Conservation (phyloP, 92 coral and sea anemone species). For the Zoanthus solanderi region DNA sequence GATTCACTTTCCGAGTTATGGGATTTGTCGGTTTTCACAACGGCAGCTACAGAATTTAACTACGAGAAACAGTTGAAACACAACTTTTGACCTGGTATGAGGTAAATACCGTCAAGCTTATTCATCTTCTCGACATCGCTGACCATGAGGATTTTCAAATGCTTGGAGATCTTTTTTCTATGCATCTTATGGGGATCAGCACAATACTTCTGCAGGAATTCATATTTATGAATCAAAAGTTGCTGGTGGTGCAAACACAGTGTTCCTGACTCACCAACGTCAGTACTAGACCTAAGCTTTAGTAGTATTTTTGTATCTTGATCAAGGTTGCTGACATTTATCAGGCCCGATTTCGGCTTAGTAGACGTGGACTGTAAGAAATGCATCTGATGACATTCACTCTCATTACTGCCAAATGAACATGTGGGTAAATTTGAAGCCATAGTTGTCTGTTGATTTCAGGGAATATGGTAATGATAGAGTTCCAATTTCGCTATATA, state of each 20-base stretch:
- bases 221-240: slow-evolving; percentile 13
- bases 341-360: neutral
- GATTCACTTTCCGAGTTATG: slow-evolving; percentile 15
- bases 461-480: neutral
- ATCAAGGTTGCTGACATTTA: slow-evolving; percentile 6
- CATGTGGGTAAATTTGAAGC: neutral
- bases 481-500: neutral
- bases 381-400: neutral
- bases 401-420: neutral
- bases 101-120: slow-evolving; percentile 15
- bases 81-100: slow-evolving; percentile 13
- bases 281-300: neutral
- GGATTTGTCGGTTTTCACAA: slow-evolving; percentile 11
- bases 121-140: slow-evolving; percentile 7
- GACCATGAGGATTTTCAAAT: slow-evolving; percentile 5
- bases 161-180: slow-evolving; percentile 7
- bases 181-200: slow-evolving; percentile 12
- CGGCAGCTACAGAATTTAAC: slow-evolving; percentile 7
- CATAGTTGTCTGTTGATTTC: neutral
- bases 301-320: neutral
- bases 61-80: slow-evolving; percentile 20
- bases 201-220: slow-evolving; percentile 32
- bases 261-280: slow-evolving; percentile 6
- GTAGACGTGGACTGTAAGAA: neutral
- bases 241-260: slow-evolving; percentile 8